Percentiles rank a stretch among this genome's conserved stretches.
Conservation (phyloP, 2,888 invertebrate genomes). For the Plagiodera versicolora region DNA sequence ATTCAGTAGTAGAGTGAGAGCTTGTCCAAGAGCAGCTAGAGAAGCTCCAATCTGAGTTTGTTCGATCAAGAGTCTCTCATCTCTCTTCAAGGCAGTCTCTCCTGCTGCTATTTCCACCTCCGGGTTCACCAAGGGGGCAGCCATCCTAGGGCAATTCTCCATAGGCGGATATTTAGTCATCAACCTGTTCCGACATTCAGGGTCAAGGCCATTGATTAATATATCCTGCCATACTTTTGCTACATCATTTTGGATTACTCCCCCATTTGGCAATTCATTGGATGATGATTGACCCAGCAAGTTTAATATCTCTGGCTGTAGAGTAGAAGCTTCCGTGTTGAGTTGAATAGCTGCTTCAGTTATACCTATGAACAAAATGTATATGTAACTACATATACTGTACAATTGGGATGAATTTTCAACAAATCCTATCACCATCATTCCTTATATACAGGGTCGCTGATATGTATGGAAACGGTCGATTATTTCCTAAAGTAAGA, state of each 20-base stretch:
- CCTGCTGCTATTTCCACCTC: slow-evolving; percentile 4
- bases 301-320: neutral
- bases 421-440: no score
- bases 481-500: no score
- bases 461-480: no score
- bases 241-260: slow-evolving; percentile 1
- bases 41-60: neutral
- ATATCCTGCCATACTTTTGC: slow-evolving; percentile 4
- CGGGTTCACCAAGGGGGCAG: slow-evolving; percentile 3
- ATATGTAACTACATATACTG: no score
- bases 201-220: neutral
- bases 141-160: slow-evolving; percentile 4
- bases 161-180: slow-evolving; percentile 7
- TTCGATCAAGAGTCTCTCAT: neutral
- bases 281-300: neutral
- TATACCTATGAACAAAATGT: no score
- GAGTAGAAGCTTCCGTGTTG: neutral
- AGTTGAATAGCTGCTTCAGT: no score
- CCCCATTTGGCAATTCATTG: neutral
- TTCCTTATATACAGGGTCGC: no score
- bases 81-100: slow-evolving; percentile 6
- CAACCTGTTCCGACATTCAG: neutral
- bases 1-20: neutral
- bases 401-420: no score
- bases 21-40: neutral